A percentile compares a stretch with the other conserved stretches of the same genome.
Evolutionary conservation across 2,797 vertebrate genomes (phyloP).

Genomic region (Lateolabrax maculatus): DNA sequence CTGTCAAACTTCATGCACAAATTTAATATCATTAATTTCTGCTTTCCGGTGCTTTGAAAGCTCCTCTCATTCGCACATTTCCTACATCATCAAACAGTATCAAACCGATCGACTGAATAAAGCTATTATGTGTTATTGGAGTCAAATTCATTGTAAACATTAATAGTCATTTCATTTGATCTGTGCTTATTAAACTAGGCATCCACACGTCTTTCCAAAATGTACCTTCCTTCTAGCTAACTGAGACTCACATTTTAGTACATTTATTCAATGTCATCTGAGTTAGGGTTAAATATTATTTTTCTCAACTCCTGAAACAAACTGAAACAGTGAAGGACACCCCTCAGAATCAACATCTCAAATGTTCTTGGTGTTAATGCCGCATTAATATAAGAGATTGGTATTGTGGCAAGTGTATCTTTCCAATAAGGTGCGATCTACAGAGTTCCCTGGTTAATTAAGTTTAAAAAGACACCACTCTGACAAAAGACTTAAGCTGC

Average conservation of each 20-base stretch:
- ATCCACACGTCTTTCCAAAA: background rate
- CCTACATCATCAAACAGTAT: background rate
- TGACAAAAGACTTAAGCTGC: slow-evolving; percentile 4
- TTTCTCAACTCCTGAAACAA: background rate
- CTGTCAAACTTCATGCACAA: background rate
- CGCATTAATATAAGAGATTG: slow-evolving; percentile 12
- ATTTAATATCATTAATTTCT: background rate
- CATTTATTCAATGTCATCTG: background rate
- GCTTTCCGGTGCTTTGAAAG: background rate
- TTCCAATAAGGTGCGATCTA: slow-evolving; percentile 8
- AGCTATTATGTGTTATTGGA: background rate
- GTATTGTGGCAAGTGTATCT: slow-evolving; percentile 6
- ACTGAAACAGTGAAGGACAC: background rate
- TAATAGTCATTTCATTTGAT: background rate
- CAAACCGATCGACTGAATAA: slow-evolving; percentile 3
- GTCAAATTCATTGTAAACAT: slow-evolving; percentile 1
- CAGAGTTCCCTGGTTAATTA: slow-evolving; percentile 30
- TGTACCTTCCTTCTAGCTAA: background rate
- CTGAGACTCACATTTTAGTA: background rate
- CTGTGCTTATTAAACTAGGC: background rate
- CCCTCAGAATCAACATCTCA: background rate
- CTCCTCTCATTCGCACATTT: slow-evolving; percentile 4
- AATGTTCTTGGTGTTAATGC: background rate
- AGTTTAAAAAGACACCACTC: slow-evolving; percentile 17
- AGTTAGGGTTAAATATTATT: background rate